A percentile compares a stretch with the other conserved stretches of the same genome.
Conservation (phyloP, 2,113 vertebrate genomes). For the Callipepla squamata region DNA sequence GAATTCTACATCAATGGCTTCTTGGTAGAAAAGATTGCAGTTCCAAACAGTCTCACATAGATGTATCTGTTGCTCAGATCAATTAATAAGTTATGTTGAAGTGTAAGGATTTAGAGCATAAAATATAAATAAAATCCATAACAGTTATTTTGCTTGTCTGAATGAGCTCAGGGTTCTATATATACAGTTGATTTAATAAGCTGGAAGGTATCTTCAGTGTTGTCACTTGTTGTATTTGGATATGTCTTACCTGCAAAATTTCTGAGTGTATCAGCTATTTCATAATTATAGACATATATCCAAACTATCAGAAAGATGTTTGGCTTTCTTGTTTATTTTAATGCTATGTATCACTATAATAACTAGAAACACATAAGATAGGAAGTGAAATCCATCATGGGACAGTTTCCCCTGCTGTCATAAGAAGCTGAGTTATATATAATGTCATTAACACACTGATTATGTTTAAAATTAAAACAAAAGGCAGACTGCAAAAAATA, state of each 20-base stretch:
- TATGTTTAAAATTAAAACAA: neutral
- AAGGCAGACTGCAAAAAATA: rapidly evolving
- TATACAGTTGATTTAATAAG: neutral
- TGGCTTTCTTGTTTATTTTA: neutral
- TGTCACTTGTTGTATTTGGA: neutral
- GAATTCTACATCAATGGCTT: conserved; percentile 22
- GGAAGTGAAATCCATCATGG: neutral
- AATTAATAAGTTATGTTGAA: conserved; percentile 38
- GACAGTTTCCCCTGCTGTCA: neutral
- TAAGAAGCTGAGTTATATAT: neutral
- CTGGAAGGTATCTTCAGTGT: neutral
- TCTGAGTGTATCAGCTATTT: neutral
- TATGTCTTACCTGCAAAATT: neutral
- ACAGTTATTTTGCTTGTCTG: neutral
- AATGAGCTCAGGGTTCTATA: neutral
- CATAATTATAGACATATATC: neutral
- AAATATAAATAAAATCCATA: conserved; percentile 41
- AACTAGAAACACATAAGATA: neutral
- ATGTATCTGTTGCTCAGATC: conserved; percentile 32
- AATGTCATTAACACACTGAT: neutral
- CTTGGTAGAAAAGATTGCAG: neutral
- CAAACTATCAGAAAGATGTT: neutral
- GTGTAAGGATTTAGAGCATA: conserved; percentile 23
- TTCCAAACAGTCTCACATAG: neutral
- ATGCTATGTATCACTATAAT: neutral